Conservation (phyloP, 2,797 vertebrate genomes). For the Myiothlypis coronata region DNA sequence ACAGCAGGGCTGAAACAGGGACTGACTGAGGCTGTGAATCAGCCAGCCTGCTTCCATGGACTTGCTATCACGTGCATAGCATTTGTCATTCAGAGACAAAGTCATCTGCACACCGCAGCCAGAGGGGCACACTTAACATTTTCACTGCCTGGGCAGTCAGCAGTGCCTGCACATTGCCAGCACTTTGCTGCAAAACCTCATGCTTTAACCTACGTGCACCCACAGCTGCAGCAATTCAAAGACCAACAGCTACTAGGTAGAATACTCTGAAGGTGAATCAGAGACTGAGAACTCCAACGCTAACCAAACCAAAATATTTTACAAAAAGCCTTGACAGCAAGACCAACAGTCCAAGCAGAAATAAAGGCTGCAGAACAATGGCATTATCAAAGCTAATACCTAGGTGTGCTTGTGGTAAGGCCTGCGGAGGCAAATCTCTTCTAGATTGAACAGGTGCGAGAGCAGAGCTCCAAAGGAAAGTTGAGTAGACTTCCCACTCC, state of each 20-base stretch:
- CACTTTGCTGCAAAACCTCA: neutral
- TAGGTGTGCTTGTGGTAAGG: neutral
- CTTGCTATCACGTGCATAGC: neutral
- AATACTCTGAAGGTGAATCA: neutral
- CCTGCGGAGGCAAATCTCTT: neutral
- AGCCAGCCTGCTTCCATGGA: neutral
- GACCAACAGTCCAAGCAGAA: neutral
- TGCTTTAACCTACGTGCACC: accelerated
- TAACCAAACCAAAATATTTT: neutral
- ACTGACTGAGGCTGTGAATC: neutral
- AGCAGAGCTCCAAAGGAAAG: neutral
- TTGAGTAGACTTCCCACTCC: neutral
- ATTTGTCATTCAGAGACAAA: neutral
- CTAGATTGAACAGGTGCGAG: neutral
- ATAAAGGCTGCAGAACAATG: neutral
- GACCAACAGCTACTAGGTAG: neutral
- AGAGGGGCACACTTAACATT: neutral
- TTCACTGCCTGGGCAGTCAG: neutral
- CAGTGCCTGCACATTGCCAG: accelerated
- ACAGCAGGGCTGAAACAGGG: neutral
- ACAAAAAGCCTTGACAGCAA: neutral
- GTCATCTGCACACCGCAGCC: neutral
- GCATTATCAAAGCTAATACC: neutral
- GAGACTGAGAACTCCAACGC: neutral
- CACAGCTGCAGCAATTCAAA: neutral